These are phyloP conservation scores for Sarcophaga peregrina DNA, from an alignment of 1,140 invertebrate species.

Conservation along the genomic window DNA sequence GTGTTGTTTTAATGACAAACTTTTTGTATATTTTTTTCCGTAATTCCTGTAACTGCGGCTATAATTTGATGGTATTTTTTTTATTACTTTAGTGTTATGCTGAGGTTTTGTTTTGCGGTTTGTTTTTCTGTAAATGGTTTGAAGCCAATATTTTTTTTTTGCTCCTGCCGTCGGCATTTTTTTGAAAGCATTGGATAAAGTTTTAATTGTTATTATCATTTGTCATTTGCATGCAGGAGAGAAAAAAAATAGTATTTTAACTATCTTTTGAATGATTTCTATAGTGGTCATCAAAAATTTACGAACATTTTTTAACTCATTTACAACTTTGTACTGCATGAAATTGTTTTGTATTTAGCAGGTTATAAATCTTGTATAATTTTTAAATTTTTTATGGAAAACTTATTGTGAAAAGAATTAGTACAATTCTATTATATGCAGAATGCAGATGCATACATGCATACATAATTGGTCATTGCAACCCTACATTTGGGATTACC, in stretches of 20 bases:
- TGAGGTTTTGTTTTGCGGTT: not conserved
- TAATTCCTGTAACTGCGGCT: too few species aligned
- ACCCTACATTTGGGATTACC: too few species aligned
- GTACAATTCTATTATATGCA: too few species aligned
- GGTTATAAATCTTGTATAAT: too few species aligned
- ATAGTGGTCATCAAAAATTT: not conserved
- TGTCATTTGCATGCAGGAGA: not conserved
- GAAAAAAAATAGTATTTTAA: not conserved
- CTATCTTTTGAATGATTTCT: not conserved
- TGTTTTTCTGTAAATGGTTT: not conserved
- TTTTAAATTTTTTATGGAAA: too few species aligned
- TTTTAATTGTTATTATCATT: not conserved
- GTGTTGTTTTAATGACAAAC: slow-evolving; percentile 8
- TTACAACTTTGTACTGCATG: too few species aligned
- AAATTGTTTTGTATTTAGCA: too few species aligned
- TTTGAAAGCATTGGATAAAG: not conserved
- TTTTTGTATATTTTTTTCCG: not conserved
- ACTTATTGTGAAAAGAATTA: too few species aligned
- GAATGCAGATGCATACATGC: too few species aligned
- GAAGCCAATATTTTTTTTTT: not conserved
- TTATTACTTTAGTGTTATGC: not conserved
- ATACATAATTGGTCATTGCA: too few species aligned
- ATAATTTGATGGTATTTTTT: not conserved
- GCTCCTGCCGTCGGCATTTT: not conserved
- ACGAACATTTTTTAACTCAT: too few species aligned